Percentiles rank a stretch among this genome's conserved stretches.
Evolutionary conservation across 1,140 invertebrate genomes (phyloP).

Genomic region (Dolichoris vasculosae): DNA sequence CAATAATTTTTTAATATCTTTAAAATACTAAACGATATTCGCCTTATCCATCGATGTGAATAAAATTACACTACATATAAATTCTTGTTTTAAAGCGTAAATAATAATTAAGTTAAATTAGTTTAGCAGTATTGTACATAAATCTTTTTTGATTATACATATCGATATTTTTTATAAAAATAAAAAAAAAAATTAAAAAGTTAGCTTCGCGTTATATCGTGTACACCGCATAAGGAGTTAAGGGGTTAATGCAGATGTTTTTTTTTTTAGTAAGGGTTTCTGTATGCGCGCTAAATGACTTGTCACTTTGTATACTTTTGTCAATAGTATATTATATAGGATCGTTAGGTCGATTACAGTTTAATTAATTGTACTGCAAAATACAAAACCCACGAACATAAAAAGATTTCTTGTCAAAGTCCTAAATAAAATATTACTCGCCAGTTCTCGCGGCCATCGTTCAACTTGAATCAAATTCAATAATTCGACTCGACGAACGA

Average conservation of each 20-base stretch:
- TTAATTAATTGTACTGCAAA: constrained; percentile 55
- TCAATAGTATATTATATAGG: constrained; percentile 56
- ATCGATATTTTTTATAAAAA: constrained; percentile 44
- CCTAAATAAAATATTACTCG: constrained; percentile 52
- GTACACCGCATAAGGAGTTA: constrained; percentile 17
- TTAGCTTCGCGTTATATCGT: constrained; percentile 2
- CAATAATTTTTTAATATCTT: not conserved
- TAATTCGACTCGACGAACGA: constrained; percentile 33
- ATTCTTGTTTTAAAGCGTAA: constrained; percentile 28
- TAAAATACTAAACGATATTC: not conserved
- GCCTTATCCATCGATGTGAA: not conserved
- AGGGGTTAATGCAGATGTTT: constrained; percentile 34
- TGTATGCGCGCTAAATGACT: constrained; percentile 32
- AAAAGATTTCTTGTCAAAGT: constrained; percentile 51
- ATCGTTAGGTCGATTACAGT: constrained; percentile 56
- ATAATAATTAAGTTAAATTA: constrained; percentile 37
- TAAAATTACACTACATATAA: constrained; percentile 24
- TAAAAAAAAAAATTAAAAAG: constrained; percentile 18
- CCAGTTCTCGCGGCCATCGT: constrained; percentile 29
- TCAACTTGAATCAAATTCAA: constrained; percentile 32
- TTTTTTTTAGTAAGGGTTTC: constrained; percentile 22
- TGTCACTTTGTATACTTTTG: constrained; percentile 46
- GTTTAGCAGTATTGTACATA: constrained; percentile 32
- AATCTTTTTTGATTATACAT: constrained; percentile 24
- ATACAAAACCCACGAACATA: constrained; percentile 51